Percentiles rank a stretch among this genome's conserved stretches.
Evolutionary conservation across 2,888 invertebrate species (phyloP).

Genomic region (Apeira syringaria): DNA sequence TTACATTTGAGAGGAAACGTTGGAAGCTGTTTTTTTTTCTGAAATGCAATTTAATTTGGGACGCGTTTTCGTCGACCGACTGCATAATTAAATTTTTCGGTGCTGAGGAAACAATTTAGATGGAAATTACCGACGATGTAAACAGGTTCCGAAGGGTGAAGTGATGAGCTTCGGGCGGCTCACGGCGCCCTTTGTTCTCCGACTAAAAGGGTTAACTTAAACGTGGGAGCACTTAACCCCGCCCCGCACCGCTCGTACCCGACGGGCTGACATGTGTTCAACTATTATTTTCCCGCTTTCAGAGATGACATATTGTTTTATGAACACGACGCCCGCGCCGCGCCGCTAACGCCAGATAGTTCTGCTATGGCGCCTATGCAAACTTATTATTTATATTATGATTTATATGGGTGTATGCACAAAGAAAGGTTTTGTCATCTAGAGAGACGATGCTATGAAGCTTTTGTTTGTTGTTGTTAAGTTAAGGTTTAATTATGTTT

Average conservation of each 20-base stretch:
- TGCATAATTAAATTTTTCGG: conserved; percentile 45
- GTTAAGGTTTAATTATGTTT: conserved; percentile 34
- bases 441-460: conserved; percentile 19
- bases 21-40: conserved; percentile 23
- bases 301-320: conserved; percentile 36
- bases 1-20: conserved; percentile 16
- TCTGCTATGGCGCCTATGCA: conserved; percentile 7
- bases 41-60: conserved; percentile 42
- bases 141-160: conserved; percentile 40
- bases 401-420: conserved; percentile 21
- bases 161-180: conserved; percentile 40
- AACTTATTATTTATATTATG: conserved; percentile 14
- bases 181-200: conserved; percentile 58
- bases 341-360: conserved; percentile 15
- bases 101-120: conserved; percentile 52
- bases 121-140: conserved; percentile 55
- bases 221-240: conserved; percentile 57
- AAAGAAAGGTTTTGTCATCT: conserved; percentile 18
- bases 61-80: conserved; percentile 35
- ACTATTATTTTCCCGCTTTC: conserved; percentile 44
- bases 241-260: conserved; percentile 39
- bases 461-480: too few species aligned
- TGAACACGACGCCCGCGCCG: conserved; percentile 7
- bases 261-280: conserved; percentile 49
- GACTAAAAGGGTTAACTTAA: conserved; percentile 69